Evolutionary conservation across 2,113 vertebrate genomes (phyloP).

Genomic region (Chauna torquata): DNA sequence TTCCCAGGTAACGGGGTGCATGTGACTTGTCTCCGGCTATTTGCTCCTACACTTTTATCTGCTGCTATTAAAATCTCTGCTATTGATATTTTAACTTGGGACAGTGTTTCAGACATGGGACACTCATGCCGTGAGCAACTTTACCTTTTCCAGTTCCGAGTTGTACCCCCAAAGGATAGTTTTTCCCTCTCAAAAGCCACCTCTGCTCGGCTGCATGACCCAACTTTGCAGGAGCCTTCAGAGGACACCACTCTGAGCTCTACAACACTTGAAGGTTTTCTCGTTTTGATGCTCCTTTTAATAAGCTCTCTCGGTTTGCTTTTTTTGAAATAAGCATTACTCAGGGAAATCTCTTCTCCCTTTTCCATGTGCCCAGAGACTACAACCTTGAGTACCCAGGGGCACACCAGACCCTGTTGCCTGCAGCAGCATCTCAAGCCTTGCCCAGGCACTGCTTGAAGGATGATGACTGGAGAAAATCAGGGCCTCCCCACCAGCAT

Average conservation of each 20-base stretch:
- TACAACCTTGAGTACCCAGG: fast-evolving
- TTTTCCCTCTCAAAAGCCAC: neutral
- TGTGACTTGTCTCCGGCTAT: neutral
- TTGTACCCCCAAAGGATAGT: neutral
- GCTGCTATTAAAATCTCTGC: neutral
- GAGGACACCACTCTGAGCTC: neutral
- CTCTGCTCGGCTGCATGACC: neutral
- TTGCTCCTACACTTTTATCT: neutral
- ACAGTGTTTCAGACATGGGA: neutral
- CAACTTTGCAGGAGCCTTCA: neutral
- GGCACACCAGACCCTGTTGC: neutral
- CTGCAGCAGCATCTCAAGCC: neutral
- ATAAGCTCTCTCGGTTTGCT: neutral
- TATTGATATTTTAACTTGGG: neutral
- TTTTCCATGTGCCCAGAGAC: fast-evolving
- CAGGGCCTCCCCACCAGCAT: neutral
- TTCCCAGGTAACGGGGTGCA: neutral
- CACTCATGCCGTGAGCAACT: neutral
- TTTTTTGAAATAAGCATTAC: neutral
- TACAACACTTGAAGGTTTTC: neutral
- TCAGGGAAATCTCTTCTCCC: neutral
- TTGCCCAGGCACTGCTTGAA: too few relatives aligned
- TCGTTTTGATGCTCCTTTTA: neutral
- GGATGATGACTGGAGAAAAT: neutral
- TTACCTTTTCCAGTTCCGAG: neutral